Percentiles rank a stretch among this genome's conserved stretches.
Evolutionary conservation across 1,140 invertebrate species (phyloP).

Genomic region (Neodiprion fabricii): DNA sequence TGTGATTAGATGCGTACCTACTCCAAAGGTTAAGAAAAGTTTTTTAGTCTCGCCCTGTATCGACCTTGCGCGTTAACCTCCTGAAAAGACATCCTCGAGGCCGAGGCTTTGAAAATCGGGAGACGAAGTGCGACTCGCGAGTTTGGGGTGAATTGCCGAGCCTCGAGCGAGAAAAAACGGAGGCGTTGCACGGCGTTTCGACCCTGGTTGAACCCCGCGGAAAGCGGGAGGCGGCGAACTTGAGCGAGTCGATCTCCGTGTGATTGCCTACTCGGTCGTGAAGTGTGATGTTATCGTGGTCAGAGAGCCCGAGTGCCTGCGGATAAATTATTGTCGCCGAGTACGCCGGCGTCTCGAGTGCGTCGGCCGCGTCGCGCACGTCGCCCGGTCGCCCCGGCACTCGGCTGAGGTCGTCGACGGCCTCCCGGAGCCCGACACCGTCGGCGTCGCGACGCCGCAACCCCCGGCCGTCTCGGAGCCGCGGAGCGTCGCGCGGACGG

Average conservation of each 20-base stretch:
- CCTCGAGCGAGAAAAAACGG: too few species aligned
- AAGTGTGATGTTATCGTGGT: neutral
- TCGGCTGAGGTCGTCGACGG: neutral
- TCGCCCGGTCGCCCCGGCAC: neutral
- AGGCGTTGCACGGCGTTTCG: neutral
- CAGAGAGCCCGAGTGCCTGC: neutral
- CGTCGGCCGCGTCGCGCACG: neutral
- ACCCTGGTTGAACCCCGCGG: neutral
- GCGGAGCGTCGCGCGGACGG: neutral
- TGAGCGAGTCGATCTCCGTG: neutral
- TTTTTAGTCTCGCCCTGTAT: too few species aligned
- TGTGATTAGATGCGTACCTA: too few species aligned
- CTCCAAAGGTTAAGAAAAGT: too few species aligned
- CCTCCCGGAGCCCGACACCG: neutral
- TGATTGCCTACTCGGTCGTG: neutral
- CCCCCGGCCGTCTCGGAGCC: neutral
- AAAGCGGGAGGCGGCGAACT: too few species aligned
- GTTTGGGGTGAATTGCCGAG: too few species aligned
- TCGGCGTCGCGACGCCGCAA: too few species aligned
- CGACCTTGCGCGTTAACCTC: too few species aligned
- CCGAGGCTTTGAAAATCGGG: too few species aligned
- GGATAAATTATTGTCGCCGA: neutral
- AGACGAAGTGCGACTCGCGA: too few species aligned
- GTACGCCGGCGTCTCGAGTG: neutral
- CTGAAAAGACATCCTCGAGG: too few species aligned